Evolutionary conservation across 1,140 invertebrate species (phyloP).

Genomic region (Listronotus oregonensis): DNA sequence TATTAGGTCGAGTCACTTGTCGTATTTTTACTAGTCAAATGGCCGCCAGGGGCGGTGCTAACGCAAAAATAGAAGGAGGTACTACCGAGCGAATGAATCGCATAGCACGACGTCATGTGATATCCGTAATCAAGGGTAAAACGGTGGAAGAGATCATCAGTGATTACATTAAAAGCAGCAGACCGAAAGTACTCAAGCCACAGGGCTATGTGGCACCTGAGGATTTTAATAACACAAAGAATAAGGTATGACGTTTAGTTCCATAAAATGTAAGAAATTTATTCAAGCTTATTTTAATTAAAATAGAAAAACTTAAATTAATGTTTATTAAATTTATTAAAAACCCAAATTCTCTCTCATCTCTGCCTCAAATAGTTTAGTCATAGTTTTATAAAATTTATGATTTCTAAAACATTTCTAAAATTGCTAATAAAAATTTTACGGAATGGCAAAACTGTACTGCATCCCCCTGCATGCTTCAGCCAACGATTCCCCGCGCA

Average conservation of each 20-base stretch:
- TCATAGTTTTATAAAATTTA: too few relatives aligned
- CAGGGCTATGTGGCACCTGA: slow-evolving; percentile 48
- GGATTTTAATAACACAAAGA: slow-evolving; percentile 25
- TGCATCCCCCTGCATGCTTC: too few relatives aligned
- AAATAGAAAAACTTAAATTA: too few relatives aligned
- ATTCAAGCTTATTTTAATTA: too few relatives aligned
- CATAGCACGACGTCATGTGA: slow-evolving; percentile 66
- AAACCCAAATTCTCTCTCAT: too few relatives aligned
- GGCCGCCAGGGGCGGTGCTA: slow-evolving; percentile 37
- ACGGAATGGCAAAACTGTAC: too few relatives aligned
- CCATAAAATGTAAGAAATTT: too few relatives aligned
- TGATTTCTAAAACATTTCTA: too few relatives aligned
- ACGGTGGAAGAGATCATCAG: slow-evolving; percentile 62
- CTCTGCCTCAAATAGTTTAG: too few relatives aligned
- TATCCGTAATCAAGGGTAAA: slow-evolving; percentile 65
- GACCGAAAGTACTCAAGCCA: slow-evolving; percentile 43
- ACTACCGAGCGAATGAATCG: slow-evolving; percentile 64
- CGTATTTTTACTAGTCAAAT: slow-evolving; percentile 54
- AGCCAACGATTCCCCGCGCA: too few relatives aligned
- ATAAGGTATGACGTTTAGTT: slow-evolving; percentile 10
- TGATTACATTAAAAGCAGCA: slow-evolving; percentile 50
- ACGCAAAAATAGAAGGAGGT: slow-evolving; percentile 58
- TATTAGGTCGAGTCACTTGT: slow-evolving; percentile 61
- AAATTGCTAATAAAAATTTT: too few relatives aligned
- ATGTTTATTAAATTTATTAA: too few relatives aligned